phyloP scores from a whole-genome alignment of 2,113 vertebrate genomes.

The Toxostoma redivivum region DNA sequence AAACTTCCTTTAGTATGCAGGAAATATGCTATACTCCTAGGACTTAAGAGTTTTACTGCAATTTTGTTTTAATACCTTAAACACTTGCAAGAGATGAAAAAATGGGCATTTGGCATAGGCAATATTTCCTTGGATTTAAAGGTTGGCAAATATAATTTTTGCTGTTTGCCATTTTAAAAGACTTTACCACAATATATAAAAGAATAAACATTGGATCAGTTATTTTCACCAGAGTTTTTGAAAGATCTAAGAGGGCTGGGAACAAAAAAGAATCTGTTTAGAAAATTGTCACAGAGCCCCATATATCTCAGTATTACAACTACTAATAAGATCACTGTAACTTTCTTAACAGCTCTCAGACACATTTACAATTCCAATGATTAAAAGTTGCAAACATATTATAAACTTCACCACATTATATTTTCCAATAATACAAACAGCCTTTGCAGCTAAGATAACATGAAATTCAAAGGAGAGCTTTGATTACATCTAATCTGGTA shows the following conservation, averaged over 20 bases:
- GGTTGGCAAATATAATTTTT: constrained; percentile 23
- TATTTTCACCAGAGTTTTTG: background rate
- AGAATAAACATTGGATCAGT: background rate
- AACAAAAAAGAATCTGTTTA: background rate
- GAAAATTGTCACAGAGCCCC: constrained; percentile 8
- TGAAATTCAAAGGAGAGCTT: constrained; percentile 66
- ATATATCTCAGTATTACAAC: background rate
- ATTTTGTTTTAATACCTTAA: constrained; percentile 55
- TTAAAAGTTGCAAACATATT: constrained; percentile 68
- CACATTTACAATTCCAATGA: constrained; percentile 39
- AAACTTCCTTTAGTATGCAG: constrained; percentile 49
- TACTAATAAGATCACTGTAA: constrained; percentile 30
- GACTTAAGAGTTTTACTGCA: constrained; percentile 38
- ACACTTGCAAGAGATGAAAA: constrained; percentile 14
- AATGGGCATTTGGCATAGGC: background rate
- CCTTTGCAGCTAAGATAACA: constrained; percentile 50
- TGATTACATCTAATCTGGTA: constrained; percentile 68
- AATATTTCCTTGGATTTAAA: constrained; percentile 28
- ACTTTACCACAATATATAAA: background rate
- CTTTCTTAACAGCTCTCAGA: constrained; percentile 52
- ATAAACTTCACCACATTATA: constrained; percentile 51
- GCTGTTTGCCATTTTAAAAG: background rate
- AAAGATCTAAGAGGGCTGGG: background rate
- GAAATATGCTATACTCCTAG: constrained; percentile 5
- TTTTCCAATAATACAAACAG: constrained; percentile 65